Conservation (phyloP, 2,888 invertebrate species). For the Cephus pulcher region DNA sequence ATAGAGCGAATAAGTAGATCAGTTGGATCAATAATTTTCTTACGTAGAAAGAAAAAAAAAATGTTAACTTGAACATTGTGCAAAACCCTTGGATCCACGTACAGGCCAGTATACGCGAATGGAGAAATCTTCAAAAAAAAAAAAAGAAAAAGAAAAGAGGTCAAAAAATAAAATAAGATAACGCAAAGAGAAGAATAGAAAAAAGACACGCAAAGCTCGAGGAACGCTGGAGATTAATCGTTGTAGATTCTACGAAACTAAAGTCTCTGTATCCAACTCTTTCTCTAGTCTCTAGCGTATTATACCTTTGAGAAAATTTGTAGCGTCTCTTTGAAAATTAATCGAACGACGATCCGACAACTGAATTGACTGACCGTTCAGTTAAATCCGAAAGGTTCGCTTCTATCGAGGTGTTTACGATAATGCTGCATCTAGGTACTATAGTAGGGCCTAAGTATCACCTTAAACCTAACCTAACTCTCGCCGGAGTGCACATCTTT, state of each 20-base stretch:
- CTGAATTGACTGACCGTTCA: conserved; percentile 31
- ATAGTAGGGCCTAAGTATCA: conserved; percentile 41
- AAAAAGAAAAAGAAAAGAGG: not conserved
- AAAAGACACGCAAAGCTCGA: conserved; percentile 32
- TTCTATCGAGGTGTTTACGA: conserved; percentile 38
- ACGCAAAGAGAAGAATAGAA: not conserved
- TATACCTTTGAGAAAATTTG: conserved; percentile 35
- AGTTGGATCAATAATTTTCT: too few relatives aligned
- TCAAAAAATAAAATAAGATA: not conserved
- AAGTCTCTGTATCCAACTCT: conserved; percentile 41
- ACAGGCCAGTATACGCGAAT: not conserved
- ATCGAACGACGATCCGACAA: conserved; percentile 18
- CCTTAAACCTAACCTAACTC: conserved; percentile 31
- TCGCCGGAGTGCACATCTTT: conserved; percentile 24
- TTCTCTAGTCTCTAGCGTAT: conserved; percentile 43
- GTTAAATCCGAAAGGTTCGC: conserved; percentile 37
- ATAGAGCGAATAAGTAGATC: not conserved
- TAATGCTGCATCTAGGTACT: conserved; percentile 29
- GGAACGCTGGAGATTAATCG: conserved; percentile 42
- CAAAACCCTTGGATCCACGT: not conserved
- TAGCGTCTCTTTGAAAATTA: conserved; percentile 25
- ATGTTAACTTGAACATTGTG: too few relatives aligned
- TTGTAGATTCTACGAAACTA: conserved; percentile 39
- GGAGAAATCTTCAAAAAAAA: not conserved
- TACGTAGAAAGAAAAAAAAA: too few relatives aligned